Base-by-base conservation (phyloP, 2,797 vertebrate genomes). In the Phoeniculus purpureus region DNA sequence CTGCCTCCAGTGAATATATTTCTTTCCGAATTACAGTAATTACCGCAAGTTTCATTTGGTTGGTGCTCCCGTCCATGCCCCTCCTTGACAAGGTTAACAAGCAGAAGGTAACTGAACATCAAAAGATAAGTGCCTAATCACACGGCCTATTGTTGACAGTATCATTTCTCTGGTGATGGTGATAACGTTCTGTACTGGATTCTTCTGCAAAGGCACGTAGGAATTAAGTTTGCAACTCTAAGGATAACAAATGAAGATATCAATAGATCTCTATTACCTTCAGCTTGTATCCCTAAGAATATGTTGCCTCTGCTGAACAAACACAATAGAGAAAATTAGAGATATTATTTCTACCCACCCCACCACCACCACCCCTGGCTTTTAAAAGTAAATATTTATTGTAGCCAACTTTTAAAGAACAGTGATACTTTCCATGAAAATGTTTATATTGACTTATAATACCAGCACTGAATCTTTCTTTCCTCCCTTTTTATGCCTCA, bases 1-100 rank as follows among this genome's bases (percentile, higher is more conserved):
- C 75, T 92, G 92, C 91, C 91, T 95, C 85, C 32, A 92, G 93
- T 91, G 91, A 96, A 94, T 93, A 73, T 72, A 48, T 90, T 92
- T 95, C 92, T 95, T 58, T 68, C 77, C 1, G 60, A 97, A 97
- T 96, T 95, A 93, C 37, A 94, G 95, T 95, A 94, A 96, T 97
- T 96, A 96, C 83, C 0, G 0, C 12, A 94, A 82, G 79, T 94
- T 95, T 95, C 78, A 79, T 95, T 96, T 81, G 87, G 81, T 90
- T 67, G 87, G 83, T 85, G 92, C 65, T 78, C 67, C 89, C 91
- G 47, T 92, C 75, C 1, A 20, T 76, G 93, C 75, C 94, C 86
- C 91, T 96, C 77, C 85, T 87, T 58, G 79, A 92, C 92, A 91
- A 96, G 94, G 95, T 97, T 96, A 96, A 97, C 94, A 96, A 95